Conservation (phyloP, 2,797 vertebrate species). For the Typhlichthys eigenmanni region DNA sequence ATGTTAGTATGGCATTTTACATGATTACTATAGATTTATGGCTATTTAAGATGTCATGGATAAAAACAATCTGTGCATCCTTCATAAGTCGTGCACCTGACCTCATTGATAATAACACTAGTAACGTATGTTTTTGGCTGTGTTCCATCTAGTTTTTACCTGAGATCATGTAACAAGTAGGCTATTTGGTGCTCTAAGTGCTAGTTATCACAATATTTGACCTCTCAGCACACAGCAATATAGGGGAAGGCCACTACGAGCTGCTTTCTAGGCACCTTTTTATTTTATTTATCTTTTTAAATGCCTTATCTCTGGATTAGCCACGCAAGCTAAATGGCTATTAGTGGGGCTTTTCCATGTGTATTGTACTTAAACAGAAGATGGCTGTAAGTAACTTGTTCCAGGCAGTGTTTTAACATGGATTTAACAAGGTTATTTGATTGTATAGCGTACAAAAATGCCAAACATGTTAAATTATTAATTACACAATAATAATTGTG, state of each 20-base stretch:
- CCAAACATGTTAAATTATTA: too few relatives aligned
- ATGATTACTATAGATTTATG: too few relatives aligned
- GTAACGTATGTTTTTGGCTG: too few relatives aligned
- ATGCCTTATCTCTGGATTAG: neutral
- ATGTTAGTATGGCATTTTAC: too few relatives aligned
- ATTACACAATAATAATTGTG: too few relatives aligned
- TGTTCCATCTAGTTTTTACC: too few relatives aligned
- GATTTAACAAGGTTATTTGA: neutral
- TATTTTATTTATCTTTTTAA: slow-evolving; percentile 11
- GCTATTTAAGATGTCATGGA: too few relatives aligned
- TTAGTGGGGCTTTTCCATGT: neutral
- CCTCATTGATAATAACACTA: too few relatives aligned
- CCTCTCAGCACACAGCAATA: neutral
- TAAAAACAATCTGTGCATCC: too few relatives aligned
- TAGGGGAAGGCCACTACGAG: neutral
- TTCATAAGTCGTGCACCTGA: too few relatives aligned
- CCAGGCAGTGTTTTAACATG: neutral
- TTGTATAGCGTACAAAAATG: neutral
- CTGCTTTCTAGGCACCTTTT: slow-evolving; percentile 1
- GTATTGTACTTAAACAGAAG: too few relatives aligned
- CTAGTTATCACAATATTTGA: neutral
- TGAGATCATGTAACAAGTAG: neutral
- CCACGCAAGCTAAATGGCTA: neutral
- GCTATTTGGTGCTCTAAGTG: neutral
- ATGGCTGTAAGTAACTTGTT: neutral